Base-by-base conservation (phyloP, 2,888 invertebrate species). In the Lycaena phlaeas region DNA sequence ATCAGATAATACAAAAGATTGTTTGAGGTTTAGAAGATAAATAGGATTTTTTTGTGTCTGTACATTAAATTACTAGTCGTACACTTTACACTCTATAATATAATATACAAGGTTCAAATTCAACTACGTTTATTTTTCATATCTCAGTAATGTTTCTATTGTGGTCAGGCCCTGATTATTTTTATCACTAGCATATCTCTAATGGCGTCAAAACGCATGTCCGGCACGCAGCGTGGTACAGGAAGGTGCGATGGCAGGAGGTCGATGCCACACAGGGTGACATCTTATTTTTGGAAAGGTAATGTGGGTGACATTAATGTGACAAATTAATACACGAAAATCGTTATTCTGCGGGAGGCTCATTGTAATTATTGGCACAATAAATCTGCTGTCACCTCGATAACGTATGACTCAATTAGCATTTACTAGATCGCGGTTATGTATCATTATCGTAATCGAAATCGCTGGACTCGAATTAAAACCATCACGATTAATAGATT, bases 161-260 rank as follows among this genome's bases (percentile, higher is more conserved):
- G 71, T 72, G 79, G 81, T 78, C 78, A 76, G 70, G 59, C 56
- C 51, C 56, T 77, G 79, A 81, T 79, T 79, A 76, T 72, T 65
- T 65, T 78, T 81, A 79, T 79, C 77, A 68, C 36, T 43, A 37
- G 51, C 49, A 54, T 72, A 81, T 81, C 81, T 71, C 44, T 66
- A 72, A 78, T 71, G 68, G 81, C 72, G 81, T 81, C 79, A 84
- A 81, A 81, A 77, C 69, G 55, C 64, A 66, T 84, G 82, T 84
- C 77, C 73, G 68, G 63, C 52, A 54, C 81, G 49, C 82, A 61
- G 75, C 76, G 68, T 78, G 84, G 66, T 56, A 77, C 78, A 82
- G 81, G 79, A 82, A 82, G 81, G 69, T 75, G 51, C 41, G 59
- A 56, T 65, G 51, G 67, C 60, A 66, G 69, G 70, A 70, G 71